Base-by-base conservation (phyloP, 2,888 invertebrate genomes). In the Cecidostiba fungosa region DNA sequence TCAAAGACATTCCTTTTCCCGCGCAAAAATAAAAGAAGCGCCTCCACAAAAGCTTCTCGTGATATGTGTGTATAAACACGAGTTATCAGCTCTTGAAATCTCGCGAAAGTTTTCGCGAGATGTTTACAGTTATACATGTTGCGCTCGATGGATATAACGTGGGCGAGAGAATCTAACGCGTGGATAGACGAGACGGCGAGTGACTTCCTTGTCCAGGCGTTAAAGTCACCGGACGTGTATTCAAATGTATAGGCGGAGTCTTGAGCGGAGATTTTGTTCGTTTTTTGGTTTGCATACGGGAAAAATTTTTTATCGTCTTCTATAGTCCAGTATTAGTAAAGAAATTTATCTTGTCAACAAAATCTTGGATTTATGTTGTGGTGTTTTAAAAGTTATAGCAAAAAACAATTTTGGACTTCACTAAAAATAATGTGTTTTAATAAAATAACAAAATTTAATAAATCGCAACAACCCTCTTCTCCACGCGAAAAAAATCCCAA, bases 1-100 rank as follows among this genome's bases (percentile, higher is more conserved):
- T 81, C 73, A 81, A 81, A 81, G 81, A 29, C 73, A 81, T 81
- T 81, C 54, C 73, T 26, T 19, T 2, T 23, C 6, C 59, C 2
- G 10, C 59, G 23, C 14, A 4, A n/a, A 76, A 54, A 76, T 26
- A 76, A 76, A 36, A 36, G 19, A 77, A 59, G 14, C 59, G 59
- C 32, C n/a, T 32, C 29, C 54, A 77, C 77, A 77, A 77, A 66
- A 43, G 62, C 32, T 39, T 77, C 77, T 26, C 62, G 26, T 23
- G 10, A 43, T 66, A 43, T 77, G 3, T 54, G 43, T 12, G 3
- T 54, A 66, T 12, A 26, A 26, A 62, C 66, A 62, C 43, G 43
- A 72, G 70, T 50, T 70, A 36, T 59, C 50, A 54, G 70, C 50
- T 80, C 70, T 50, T 72, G 54, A 70, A 80, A 54, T 72, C 54